Evolutionary conservation across 2,888 invertebrate species (phyloP).

Genomic region (Mythimna lalbum): DNA sequence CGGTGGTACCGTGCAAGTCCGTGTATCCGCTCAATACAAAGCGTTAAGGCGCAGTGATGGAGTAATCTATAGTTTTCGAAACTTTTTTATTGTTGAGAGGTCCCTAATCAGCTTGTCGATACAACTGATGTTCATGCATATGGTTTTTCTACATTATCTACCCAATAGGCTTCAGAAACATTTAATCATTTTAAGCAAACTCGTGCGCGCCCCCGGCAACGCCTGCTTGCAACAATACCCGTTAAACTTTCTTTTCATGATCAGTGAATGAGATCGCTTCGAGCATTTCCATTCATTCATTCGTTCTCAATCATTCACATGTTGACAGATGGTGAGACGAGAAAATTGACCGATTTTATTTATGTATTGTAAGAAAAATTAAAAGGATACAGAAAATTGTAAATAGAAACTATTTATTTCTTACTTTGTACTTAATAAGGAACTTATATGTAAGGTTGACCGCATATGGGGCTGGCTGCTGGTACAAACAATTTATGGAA

Average conservation of each 20-base stretch:
- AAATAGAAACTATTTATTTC: constrained; percentile 79
- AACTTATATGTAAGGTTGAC: constrained; percentile 58
- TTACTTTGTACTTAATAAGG: constrained; percentile 75
- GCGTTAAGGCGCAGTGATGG: no score
- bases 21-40: no score
- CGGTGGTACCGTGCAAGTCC: no score
- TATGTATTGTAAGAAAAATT: constrained; percentile 51
- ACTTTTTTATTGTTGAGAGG: not conserved
- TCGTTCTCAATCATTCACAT: constrained; percentile 44
- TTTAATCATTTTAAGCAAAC: constrained; percentile 20
- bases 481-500: constrained; percentile 4
- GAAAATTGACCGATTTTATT: constrained; percentile 48
- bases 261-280: constrained; percentile 42
- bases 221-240: constrained; percentile 39
- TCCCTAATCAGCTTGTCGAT: not conserved
- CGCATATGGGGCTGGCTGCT: constrained; percentile 30
- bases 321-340: constrained; percentile 57
- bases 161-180: constrained; percentile 6
- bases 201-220: constrained; percentile 45
- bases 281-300: constrained; percentile 46
- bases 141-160: not conserved
- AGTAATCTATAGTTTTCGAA: not conserved
- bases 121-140: not conserved
- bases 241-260: constrained; percentile 27
- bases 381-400: constrained; percentile 60